Evolutionary conservation across 1,140 invertebrate genomes (phyloP), one percentile per base, ranked within the genome.

Genomic region (Chymomyza costata): DNA sequence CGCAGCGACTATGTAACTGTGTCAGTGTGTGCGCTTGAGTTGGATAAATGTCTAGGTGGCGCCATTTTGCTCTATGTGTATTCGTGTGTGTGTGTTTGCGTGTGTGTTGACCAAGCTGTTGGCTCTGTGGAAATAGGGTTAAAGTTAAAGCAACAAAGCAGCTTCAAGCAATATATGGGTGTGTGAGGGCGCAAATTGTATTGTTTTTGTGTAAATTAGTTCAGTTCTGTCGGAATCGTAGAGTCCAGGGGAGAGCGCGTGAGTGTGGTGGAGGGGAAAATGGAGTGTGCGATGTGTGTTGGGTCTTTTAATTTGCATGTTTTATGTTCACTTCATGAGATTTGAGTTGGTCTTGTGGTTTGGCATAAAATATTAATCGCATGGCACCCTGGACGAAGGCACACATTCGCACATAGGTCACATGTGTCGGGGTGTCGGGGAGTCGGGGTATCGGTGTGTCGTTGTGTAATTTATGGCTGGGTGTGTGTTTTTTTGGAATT

Each of bases 161-260:
- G n/a, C n/a, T 53, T 54, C 55, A 28, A 46, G 50, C 34, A 43
- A 32, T 32, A 16, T 19, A 25, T 14, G 49, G 8, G 28, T 37
- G 14, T 8, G 78, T 78, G 66, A 66, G 71, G 78, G 59, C 62
- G 66, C 70, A 76, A 78, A 80, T 78, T 78, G 71, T 71, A 78
- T 78, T 78, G 71, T 78, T 78, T 80, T 73, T 78, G 73, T 78
- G 73, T 80, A 80, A 78, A 78, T 80, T 80, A 78, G 73, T 71
- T 78, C 71, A 73, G 68, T 73, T 71, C 6, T 67, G 66, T 44
- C 48, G 32, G 54, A n/a, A 60, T 47, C 41, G 49, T 63, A n/a
- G n/a, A n/a, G n/a, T n/a, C n/a, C n/a, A n/a, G n/a, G n/a, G n/a
- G n/a, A n/a, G n/a, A n/a, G n/a, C n/a, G n/a, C n/a, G n/a, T n/a